Percentiles rank a stretch among this genome's conserved stretches.
phyloP scores from a whole-genome alignment of 2,113 vertebrate genomes.

The Gopherus evgoodei region DNA sequence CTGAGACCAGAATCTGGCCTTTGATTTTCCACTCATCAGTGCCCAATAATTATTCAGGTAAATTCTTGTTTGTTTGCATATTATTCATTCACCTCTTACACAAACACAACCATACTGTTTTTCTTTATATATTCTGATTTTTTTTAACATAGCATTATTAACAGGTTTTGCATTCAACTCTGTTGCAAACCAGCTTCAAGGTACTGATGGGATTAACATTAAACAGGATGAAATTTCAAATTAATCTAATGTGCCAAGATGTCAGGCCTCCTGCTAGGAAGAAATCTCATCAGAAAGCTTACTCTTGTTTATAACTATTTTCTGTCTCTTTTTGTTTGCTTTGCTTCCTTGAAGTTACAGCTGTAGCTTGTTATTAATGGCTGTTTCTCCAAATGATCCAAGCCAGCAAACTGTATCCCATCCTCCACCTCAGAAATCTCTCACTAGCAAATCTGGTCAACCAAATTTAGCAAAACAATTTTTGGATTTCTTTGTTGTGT shows the following conservation, averaged over 20 bases:
- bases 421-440: not conserved
- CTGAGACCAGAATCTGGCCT: not conserved
- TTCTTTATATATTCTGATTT: not conserved
- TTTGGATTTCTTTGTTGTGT: not conserved
- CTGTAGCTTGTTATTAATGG: constrained; percentile 9
- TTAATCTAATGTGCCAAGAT: not conserved
- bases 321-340: constrained; percentile 27
- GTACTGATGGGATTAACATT: not conserved
- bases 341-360: constrained; percentile 53
- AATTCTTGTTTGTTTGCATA: not conserved
- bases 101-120: not conserved
- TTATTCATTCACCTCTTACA: not conserved
- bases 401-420: not conserved
- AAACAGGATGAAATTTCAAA: not conserved
- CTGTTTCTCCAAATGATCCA: not conserved
- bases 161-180: not conserved
- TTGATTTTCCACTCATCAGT: not conserved
- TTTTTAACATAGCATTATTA: not conserved
- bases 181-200: not conserved
- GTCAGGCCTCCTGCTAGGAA: not conserved
- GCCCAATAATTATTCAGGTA: fast-evolving
- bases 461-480: not conserved
- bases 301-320: not conserved
- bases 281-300: not conserved
- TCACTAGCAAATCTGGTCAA: not conserved